A percentile compares a stretch with the other conserved stretches of the same genome.
These are phyloP conservation scores for Thymelicus lineola DNA, from an alignment of 2,888 invertebrate genomes.

Conservation along the genomic window DNA sequence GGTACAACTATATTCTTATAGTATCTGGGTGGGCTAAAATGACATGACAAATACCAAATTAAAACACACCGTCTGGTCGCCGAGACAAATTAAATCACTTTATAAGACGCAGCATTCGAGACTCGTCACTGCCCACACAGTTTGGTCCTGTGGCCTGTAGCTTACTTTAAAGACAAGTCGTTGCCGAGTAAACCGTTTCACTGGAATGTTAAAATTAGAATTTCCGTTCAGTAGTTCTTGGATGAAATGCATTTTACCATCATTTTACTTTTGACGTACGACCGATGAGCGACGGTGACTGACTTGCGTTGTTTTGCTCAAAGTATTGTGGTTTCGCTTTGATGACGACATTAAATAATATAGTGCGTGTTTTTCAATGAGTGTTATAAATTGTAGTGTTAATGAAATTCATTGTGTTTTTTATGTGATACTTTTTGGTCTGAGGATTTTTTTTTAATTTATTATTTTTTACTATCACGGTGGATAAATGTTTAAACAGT, in stretches of 20 bases:
- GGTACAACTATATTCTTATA: conserved; percentile 20
- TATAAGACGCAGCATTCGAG: conserved; percentile 64
- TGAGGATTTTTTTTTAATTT: not conserved
- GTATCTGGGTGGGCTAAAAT: conserved; percentile 44
- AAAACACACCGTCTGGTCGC: conserved; percentile 59
- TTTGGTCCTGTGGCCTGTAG: conserved; percentile 66
- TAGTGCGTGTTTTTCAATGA: conserved; percentile 21
- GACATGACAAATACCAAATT: conserved; percentile 54
- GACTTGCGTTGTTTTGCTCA: conserved; percentile 42
- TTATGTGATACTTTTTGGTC: not conserved
- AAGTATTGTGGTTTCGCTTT: conserved; percentile 26
- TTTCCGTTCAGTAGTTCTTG: conserved; percentile 79
- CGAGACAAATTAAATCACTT: conserved; percentile 77
- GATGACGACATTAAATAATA: conserved; percentile 30
- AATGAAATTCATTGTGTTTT: conserved; percentile 5
- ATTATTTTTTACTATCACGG: not conserved
- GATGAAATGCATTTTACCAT: conserved; percentile 74
- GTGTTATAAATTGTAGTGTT: conserved; percentile 17
- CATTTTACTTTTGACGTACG: conserved; percentile 65
- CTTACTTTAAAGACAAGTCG: conserved; percentile 72
- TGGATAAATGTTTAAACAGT: not conserved
- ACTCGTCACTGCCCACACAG: conserved; percentile 65
- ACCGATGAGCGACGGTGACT: conserved; percentile 40
- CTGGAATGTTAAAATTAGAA: conserved; percentile 83
- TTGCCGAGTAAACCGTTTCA: conserved; percentile 70